These are phyloP conservation scores for Bemisia tabaci DNA, from an alignment of 1,140 invertebrate species.

Conservation along the genomic window DNA sequence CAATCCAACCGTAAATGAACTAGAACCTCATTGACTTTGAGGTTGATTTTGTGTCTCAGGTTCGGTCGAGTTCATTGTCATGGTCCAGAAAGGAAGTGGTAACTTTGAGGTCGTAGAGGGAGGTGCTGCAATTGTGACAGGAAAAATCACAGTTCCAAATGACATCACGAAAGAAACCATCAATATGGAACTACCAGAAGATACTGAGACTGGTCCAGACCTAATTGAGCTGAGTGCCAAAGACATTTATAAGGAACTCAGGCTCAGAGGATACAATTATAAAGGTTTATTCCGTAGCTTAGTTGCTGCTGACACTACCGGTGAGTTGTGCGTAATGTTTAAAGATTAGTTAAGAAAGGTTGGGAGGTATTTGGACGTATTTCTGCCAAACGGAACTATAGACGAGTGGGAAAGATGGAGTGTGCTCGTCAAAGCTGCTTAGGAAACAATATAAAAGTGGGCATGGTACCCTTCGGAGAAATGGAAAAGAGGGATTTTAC, in stretches of 20 bases:
- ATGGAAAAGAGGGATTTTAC: no score
- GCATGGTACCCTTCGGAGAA: no score
- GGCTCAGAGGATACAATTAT: constrained; percentile 84
- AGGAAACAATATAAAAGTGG: no score
- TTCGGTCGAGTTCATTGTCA: constrained; percentile 59
- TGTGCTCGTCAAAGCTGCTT: no score
- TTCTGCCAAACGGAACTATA: no score
- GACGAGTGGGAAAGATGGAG: no score
- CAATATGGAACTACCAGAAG: constrained; percentile 29
- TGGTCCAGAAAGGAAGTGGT: constrained; percentile 67
- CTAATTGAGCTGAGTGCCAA: constrained; percentile 34
- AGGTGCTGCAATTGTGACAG: constrained; percentile 61
- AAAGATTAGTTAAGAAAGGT: constrained; percentile 32
- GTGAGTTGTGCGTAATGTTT: constrained; percentile 20
- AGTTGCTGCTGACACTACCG: constrained; percentile 34
- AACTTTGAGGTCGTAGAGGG: constrained; percentile 76
- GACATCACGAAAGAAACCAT: constrained; percentile 33
- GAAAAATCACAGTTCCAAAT: constrained; percentile 41
- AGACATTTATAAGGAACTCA: constrained; percentile 86
- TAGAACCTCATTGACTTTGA: neutral
- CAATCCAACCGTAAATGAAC: neutral
- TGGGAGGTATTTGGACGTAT: no score
- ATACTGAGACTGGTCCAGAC: constrained; percentile 21
- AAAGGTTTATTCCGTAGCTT: constrained; percentile 57
- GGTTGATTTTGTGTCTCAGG: constrained; percentile 22